A percentile compares a stretch with the other conserved stretches of the same genome.
Evolutionary conservation across 2,797 vertebrate genomes (phyloP).

Genomic region (Chelmon rostratus): DNA sequence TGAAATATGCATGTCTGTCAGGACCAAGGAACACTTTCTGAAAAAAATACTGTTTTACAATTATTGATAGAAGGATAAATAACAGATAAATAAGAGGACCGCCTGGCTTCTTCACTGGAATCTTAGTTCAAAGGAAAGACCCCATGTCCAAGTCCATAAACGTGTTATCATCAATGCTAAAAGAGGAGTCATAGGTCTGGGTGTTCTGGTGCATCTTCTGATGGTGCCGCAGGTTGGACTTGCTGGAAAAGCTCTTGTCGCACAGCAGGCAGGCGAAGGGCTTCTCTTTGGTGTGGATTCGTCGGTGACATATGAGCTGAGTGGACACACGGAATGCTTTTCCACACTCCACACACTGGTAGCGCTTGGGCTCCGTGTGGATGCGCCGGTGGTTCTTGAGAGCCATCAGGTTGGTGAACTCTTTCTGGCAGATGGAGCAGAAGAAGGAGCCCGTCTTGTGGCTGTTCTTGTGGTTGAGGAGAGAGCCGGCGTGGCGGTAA

Average conservation of each 20-base stretch:
- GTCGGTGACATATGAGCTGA: slow-evolving; percentile 91
- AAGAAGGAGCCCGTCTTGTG: slow-evolving; percentile 92
- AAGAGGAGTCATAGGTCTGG: slow-evolving; percentile 79
- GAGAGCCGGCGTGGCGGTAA: slow-evolving; percentile 93
- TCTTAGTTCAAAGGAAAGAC: slow-evolving; percentile 80
- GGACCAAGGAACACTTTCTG: slow-evolving; percentile 61
- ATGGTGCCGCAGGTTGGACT: slow-evolving; percentile 88
- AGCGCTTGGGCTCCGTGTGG: slow-evolving; percentile 91
- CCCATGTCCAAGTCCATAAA: slow-evolving; percentile 87
- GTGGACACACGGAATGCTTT: slow-evolving; percentile 90
- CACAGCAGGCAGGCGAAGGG: slow-evolving; percentile 86
- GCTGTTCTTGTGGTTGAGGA: slow-evolving; percentile 95
- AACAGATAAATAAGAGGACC: slow-evolving; percentile 31
- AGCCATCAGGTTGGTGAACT: slow-evolving; percentile 90
- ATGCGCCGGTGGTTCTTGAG: slow-evolving; percentile 93
- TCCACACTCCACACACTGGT: slow-evolving; percentile 90
- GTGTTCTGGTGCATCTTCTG: slow-evolving; percentile 87
- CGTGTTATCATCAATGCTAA: slow-evolving; percentile 78
- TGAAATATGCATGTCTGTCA: slow-evolving; percentile 54
- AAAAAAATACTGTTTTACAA: slow-evolving; percentile 80
- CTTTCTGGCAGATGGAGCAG: slow-evolving; percentile 88
- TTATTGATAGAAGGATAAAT: slow-evolving; percentile 75
- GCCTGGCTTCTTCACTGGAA: slow-evolving; percentile 13
- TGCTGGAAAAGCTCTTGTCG: slow-evolving; percentile 88
- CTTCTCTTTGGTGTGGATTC: slow-evolving; percentile 92